Percentiles rank a stretch among this genome's conserved stretches.
These are phyloP conservation scores for Willisornis vidua DNA, from an alignment of 2,113 vertebrate species.

Conservation along the genomic window DNA sequence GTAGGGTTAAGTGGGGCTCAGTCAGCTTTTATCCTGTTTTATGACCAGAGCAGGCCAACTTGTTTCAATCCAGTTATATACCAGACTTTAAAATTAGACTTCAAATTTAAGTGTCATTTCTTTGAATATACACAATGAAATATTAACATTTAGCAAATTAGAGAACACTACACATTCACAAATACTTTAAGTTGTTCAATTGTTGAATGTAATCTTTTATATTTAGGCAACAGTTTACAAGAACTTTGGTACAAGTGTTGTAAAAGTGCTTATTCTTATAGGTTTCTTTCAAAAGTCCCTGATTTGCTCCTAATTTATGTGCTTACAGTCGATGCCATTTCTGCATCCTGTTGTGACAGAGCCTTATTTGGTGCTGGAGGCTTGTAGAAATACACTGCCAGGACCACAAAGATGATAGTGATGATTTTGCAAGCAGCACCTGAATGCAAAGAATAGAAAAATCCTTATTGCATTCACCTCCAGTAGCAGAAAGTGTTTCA, in stretches of 20 bases:
- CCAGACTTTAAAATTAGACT: background rate
- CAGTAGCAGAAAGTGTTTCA: background rate
- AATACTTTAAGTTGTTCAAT: background rate
- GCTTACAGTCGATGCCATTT: background rate
- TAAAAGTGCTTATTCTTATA: background rate
- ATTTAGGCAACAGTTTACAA: background rate
- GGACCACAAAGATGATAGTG: constrained; percentile 68
- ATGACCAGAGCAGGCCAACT: background rate
- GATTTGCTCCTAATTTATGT: background rate
- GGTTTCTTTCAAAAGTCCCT: background rate
- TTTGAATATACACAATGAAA: background rate
- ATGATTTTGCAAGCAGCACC: constrained; percentile 76
- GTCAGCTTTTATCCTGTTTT: background rate
- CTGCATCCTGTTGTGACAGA: background rate
- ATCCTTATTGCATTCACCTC: background rate
- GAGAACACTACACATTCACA: background rate
- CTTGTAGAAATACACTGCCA: constrained; percentile 75
- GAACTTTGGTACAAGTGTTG: background rate
- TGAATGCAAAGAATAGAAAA: constrained; percentile 49
- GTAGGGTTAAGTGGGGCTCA: background rate
- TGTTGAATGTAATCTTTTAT: background rate
- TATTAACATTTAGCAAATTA: background rate
- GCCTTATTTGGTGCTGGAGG: constrained; percentile 54
- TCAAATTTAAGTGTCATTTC: background rate
- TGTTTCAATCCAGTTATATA: background rate